These are phyloP conservation scores for Myopa testacea DNA, from an alignment of 2,888 invertebrate species.

Conservation along the genomic window DNA sequence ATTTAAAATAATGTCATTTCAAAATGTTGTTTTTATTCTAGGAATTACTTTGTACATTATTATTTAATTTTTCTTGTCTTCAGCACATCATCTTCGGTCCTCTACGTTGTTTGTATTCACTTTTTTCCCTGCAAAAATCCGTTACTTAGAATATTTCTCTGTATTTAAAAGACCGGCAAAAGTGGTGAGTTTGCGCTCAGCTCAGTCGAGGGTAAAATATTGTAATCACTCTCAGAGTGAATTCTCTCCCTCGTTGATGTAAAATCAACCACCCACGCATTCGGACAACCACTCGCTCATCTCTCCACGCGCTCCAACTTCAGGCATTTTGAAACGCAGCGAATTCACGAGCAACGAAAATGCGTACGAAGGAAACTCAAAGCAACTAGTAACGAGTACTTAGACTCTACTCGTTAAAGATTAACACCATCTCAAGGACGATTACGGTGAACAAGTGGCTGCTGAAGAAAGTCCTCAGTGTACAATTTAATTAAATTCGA, in stretches of 20 bases:
- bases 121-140: neutral
- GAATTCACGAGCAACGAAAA: constrained; percentile 28
- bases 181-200: constrained; percentile 59
- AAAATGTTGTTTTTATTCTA: neutral
- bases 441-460: neutral
- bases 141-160: constrained; percentile 38
- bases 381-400: constrained; percentile 45
- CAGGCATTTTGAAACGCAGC: constrained; percentile 9
- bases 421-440: neutral
- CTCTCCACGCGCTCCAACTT: neutral
- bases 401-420: neutral
- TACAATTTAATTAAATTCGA: too few relatives aligned
- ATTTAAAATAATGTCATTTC: too few relatives aligned
- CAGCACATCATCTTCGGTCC: too few relatives aligned
- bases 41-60: neutral
- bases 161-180: constrained; percentile 55
- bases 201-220: constrained; percentile 42
- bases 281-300: neutral
- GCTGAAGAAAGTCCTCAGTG: too few relatives aligned
- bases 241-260: constrained; percentile 44
- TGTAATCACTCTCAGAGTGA: constrained; percentile 10
- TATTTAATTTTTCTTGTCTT: neutral
- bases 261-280: constrained; percentile 16
- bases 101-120: neutral
- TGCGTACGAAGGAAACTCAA: constrained; percentile 43